Evolutionary conservation across 1,140 invertebrate genomes (phyloP), one percentile per base, ranked within the genome.

Genomic region (Scaptomyza graminum): DNA sequence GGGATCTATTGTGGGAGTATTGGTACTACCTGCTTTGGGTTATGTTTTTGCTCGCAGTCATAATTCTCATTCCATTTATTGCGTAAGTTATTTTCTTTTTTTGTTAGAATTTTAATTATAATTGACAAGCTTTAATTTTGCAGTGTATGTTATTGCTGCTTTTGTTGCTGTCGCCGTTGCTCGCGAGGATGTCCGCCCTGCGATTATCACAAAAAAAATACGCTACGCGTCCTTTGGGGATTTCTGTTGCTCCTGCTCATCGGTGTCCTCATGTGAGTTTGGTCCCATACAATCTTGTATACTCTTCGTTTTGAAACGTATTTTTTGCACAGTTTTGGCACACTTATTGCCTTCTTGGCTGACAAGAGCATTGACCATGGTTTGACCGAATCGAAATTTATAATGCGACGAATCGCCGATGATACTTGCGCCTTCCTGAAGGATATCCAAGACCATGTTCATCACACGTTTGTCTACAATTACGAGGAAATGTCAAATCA

Each of bases 301-400:
- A 5, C 6, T 31, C 3, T 31, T 5, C 1, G 7, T 31, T 31
- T 31, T 1, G 7, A 31, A 31, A 31, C 28, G 28, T 31, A 44
- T 57, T 55, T 92, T 13, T 92, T 6, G 92, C 8, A 39, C n/a
- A 83, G 80, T 5, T 62, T 97, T 92, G 96, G 96, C 39, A 94
- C 97, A 55, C 95, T 98, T n/a, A 96, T 96, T 91, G 94, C 96
- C 8, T 97, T 97, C 91, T 95, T 96, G 6, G 96, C 95, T n/a
- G 97, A 97, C 91, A 94, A 95, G 82, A 94, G 96, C 71, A 93
- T 97, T 92, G 95, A 97, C 79, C 93, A 94, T 44, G 95, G 96
- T 13, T 92, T 94, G 2, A 90, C 93, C 12, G 93, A 94, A 37
- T 91, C 96, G 31, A 93, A 95, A 0, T 79, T 75, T 3, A 93